Evolutionary conservation across 1,140 invertebrate species (phyloP).

Genomic region (Caenorhabditis brenneri): DNA sequence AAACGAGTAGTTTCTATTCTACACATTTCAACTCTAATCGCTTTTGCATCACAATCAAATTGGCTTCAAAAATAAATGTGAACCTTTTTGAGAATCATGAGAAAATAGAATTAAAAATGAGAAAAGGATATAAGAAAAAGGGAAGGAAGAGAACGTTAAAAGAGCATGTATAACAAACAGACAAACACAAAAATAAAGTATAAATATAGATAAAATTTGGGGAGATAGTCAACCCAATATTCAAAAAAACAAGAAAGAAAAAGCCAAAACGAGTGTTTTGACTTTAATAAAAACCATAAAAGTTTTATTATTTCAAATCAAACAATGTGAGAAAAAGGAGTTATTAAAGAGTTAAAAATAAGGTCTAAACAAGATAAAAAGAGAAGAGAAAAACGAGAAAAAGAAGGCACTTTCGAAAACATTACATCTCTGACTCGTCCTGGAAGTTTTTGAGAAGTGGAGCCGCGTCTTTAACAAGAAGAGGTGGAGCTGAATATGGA

Average conservation of each 20-base stretch:
- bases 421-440: conserved; percentile 27
- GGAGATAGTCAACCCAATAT: not conserved
- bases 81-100: too few relatives aligned
- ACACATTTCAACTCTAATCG: conserved; percentile 7
- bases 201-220: not conserved
- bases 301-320: conserved; percentile 31
- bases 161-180: not conserved
- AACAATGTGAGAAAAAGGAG: not conserved
- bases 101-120: not conserved
- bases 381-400: not conserved
- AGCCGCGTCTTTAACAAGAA: conserved; percentile 12
- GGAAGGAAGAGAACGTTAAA: not conserved
- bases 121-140: not conserved
- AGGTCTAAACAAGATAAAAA: conserved; percentile 7
- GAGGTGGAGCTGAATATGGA: conserved; percentile 35
- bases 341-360: conserved; percentile 19
- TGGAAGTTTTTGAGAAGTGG: conserved; percentile 30
- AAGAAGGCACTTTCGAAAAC: not conserved
- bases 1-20: not conserved
- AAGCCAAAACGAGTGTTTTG: conserved; percentile 6
- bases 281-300: not conserved
- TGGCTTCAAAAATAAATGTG: not conserved
- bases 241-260: not conserved
- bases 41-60: conserved; percentile 24
- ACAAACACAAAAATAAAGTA: not conserved